Evolutionary conservation across 2,797 vertebrate genomes (phyloP).

Genomic region (Threskiornis aethiopicus): DNA sequence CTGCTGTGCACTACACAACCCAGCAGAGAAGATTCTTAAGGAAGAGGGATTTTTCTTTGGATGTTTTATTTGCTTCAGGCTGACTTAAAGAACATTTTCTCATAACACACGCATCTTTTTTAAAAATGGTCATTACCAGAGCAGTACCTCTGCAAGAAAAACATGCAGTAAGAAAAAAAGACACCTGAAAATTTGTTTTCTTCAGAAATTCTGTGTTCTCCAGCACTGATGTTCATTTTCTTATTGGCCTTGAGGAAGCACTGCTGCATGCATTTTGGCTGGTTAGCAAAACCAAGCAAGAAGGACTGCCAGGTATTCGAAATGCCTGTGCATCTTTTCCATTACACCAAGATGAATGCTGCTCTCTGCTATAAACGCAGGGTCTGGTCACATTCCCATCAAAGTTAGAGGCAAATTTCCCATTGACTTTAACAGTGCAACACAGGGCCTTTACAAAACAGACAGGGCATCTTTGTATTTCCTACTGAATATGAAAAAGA

Average conservation of each 20-base stretch:
- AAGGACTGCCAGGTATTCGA: background rate
- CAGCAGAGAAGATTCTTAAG: background rate
- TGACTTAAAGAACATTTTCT: background rate
- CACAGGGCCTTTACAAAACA: background rate
- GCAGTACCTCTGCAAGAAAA: background rate
- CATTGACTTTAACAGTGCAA: background rate
- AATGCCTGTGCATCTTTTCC: background rate
- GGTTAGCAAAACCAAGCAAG: background rate
- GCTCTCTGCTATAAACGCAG: background rate
- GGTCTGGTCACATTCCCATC: background rate
- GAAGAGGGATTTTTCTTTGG: background rate
- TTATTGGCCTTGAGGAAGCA: background rate
- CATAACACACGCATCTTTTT: background rate
- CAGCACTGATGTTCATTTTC: background rate
- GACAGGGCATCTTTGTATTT: constrained; percentile 12
- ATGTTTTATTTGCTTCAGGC: background rate
- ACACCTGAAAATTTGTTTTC: background rate
- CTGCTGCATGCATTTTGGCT: background rate
- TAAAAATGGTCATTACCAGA: background rate
- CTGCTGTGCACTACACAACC: background rate
- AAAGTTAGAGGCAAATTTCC: background rate
- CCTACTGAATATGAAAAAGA: constrained; percentile 14
- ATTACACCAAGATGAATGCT: background rate
- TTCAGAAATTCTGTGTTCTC: background rate
- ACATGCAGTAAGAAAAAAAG: background rate